These are phyloP conservation scores for Pomatostomus ruficeps DNA, from an alignment of 2,113 vertebrate species.

Conservation along the genomic window DNA sequence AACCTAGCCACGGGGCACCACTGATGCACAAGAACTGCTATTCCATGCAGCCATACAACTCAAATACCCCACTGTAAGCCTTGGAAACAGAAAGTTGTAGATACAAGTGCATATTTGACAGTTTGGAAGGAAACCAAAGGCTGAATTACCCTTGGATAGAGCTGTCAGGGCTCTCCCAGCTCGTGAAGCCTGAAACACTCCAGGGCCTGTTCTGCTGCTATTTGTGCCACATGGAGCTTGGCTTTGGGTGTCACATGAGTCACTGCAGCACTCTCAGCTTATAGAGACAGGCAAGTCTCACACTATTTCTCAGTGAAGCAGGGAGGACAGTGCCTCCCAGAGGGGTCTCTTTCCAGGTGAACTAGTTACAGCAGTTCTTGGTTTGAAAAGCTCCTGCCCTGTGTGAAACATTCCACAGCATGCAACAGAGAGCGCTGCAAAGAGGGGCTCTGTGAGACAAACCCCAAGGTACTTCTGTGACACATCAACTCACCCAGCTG, in stretches of 20 bases:
- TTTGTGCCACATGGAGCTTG: background rate
- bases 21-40: background rate
- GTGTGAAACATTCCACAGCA: rapidly evolving
- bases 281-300: background rate
- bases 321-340: background rate
- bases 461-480: background rate
- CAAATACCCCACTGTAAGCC: background rate
- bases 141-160: background rate
- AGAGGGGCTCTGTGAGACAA: background rate
- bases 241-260: background rate
- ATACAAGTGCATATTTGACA: background rate
- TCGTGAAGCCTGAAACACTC: background rate
- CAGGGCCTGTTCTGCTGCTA: background rate
- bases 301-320: background rate
- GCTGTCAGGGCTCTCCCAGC: background rate
- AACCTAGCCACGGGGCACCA: background rate
- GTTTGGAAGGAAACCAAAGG: background rate
- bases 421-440: rapidly evolving
- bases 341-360: background rate
- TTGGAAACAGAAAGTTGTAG: background rate
- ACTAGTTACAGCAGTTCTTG: background rate
- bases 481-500: background rate
- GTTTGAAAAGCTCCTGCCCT: background rate
- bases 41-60: background rate
- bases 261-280: background rate